Conservation (phyloP, 1,140 invertebrate genomes). For the Philopotamus ludificatus region DNA sequence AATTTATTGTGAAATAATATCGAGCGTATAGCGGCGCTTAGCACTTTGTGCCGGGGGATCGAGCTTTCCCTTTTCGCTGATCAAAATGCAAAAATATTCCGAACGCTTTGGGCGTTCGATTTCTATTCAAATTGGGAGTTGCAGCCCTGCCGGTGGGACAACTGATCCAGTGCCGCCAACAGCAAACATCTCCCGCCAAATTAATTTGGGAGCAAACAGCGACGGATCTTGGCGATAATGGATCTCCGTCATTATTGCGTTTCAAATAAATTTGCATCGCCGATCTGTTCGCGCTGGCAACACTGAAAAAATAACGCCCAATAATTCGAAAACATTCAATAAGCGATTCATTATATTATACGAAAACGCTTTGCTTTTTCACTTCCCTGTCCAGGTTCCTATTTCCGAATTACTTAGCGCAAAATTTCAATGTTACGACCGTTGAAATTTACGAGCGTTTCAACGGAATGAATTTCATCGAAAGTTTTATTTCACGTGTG, state of each 20-base stretch:
- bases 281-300: too few relatives aligned
- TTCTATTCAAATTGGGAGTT: conserved; percentile 39
- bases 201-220: background rate
- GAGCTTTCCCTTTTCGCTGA: conserved; percentile 36
- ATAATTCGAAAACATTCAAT: background rate
- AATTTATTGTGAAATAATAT: conserved; percentile 8
- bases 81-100: conserved; percentile 43
- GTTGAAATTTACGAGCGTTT: conserved; percentile 39
- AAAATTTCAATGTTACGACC: conserved; percentile 35
- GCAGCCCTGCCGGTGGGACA: background rate
- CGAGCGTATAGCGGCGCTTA: conserved; percentile 3
- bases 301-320: too few relatives aligned
- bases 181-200: background rate
- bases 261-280: too few relatives aligned
- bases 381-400: background rate
- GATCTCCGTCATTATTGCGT: background rate
- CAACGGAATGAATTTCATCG: conserved; percentile 40
- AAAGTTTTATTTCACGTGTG: conserved; percentile 31
- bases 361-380: background rate
- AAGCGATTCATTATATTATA: background rate
- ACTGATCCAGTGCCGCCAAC: background rate
- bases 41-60: background rate
- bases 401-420: conserved; percentile 29
- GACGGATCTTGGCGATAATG: background rate
- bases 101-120: conserved; percentile 39